Conservation (phyloP, 2,888 invertebrate genomes). For the Sarcophaga variegata region DNA sequence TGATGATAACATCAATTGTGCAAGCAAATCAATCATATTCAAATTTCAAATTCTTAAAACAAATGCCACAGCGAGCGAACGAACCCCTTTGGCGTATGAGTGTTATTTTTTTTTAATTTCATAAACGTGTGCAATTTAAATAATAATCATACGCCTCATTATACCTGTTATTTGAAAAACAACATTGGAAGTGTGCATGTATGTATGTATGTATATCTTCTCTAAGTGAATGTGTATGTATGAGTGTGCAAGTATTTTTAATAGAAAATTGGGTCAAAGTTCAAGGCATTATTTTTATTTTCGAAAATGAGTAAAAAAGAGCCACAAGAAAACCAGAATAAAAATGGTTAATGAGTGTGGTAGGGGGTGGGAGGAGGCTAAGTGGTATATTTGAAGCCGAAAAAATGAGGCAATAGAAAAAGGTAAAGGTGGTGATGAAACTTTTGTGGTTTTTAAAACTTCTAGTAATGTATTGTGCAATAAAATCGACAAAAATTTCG, state of each 20-base stretch:
- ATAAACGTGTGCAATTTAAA: slow-evolving; percentile 3
- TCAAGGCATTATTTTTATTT: not conserved
- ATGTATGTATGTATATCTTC: too few species aligned
- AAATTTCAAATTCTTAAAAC: not conserved
- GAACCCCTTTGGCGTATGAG: slow-evolving; percentile 4
- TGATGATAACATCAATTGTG: not conserved
- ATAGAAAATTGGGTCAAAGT: not conserved
- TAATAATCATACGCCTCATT: slow-evolving; percentile 37
- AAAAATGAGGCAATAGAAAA: too few species aligned
- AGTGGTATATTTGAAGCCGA: too few species aligned
- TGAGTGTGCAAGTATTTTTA: not conserved
- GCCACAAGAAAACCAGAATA: not conserved
- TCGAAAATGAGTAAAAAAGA: not conserved
- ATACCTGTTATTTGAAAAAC: not conserved
- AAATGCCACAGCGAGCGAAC: not conserved
- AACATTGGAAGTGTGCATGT: not conserved
- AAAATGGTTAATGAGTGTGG: not conserved
- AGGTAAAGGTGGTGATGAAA: too few species aligned
- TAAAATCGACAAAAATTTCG: too few species aligned
- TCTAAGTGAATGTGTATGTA: not conserved
- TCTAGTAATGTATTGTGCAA: too few species aligned
- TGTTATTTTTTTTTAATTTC: not conserved
- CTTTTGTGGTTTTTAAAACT: too few species aligned
- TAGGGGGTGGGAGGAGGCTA: too few species aligned
- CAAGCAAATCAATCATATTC: not conserved